Percentiles rank a stretch among this genome's conserved stretches.
Evolutionary conservation across 2,113 vertebrate species (phyloP).

Genomic region (Azemiops feae): DNA sequence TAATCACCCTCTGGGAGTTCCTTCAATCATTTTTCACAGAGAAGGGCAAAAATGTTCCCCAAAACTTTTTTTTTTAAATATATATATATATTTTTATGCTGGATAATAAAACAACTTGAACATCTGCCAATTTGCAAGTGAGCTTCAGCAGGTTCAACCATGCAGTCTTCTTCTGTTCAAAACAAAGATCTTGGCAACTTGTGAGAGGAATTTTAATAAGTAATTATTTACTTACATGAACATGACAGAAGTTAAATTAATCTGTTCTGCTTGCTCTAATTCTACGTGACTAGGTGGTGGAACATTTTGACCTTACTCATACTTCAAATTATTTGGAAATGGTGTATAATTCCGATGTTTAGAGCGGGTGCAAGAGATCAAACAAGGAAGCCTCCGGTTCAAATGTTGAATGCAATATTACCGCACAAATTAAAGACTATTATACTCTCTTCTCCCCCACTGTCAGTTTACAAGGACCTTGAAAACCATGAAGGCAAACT

Average conservation of each 20-base stretch:
- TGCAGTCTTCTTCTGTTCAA: not conserved
- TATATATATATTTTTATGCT: slow-evolving; percentile 29
- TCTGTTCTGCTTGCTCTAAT: not conserved
- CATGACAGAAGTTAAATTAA: not conserved
- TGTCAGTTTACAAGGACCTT: not conserved
- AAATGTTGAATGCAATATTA: not conserved
- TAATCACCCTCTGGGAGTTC: slow-evolving; percentile 44
- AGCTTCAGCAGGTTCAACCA: slow-evolving; percentile 14
- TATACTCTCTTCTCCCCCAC: not conserved
- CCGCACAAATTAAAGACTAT: not conserved
- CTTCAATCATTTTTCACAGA: slow-evolving; percentile 46
- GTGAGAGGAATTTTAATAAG: not conserved
- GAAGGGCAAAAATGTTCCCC: slow-evolving; percentile 47
- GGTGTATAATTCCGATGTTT: not conserved
- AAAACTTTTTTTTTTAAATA: slow-evolving; percentile 44
- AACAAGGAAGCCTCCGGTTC: not conserved
- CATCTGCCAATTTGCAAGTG: slow-evolving; percentile 55
- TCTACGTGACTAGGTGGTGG: not conserved
- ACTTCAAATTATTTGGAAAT: not conserved
- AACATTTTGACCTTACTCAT: not conserved
- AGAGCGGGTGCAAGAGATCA: not conserved
- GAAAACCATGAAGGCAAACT: not conserved
- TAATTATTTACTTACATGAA: not conserved
- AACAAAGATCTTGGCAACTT: not conserved
- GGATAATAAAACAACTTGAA: slow-evolving; percentile 54